Percentiles rank a stretch among this genome's conserved stretches.
phyloP scores from a whole-genome alignment of 2,888 invertebrate genomes.

The Phortica okadai region DNA sequence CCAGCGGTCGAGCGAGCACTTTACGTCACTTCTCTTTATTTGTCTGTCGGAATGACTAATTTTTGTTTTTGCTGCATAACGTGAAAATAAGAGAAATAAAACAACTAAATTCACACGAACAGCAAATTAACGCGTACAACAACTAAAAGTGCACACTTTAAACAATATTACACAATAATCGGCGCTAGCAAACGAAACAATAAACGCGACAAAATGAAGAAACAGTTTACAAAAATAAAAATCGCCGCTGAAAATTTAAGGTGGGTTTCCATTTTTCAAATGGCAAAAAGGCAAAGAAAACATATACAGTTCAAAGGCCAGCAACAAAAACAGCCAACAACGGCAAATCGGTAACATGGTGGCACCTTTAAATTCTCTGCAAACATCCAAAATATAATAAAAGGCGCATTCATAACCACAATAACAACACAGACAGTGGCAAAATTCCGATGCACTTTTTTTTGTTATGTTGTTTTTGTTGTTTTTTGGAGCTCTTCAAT shows the following conservation, averaged over 20 bases:
- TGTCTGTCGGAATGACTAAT: conserved; percentile 64
- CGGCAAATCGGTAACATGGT: conserved; percentile 26
- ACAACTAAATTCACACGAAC: conserved; percentile 36
- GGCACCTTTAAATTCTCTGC: conserved; percentile 26
- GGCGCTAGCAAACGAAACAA: conserved; percentile 37
- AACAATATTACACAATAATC: conserved; percentile 30
- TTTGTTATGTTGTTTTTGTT: neutral
- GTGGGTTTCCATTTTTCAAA: conserved; percentile 54
- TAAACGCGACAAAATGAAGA: conserved; percentile 71
- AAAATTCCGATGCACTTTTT: conserved; percentile 47
- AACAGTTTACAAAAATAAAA: conserved; percentile 76
- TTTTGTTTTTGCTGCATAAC: conserved; percentile 57
- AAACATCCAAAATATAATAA: neutral
- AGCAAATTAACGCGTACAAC: neutral
- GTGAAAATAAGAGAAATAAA: conserved; percentile 34
- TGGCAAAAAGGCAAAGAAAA: neutral
- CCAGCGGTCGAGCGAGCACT: neutral
- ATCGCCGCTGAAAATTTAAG: conserved; percentile 76
- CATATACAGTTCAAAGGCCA: conserved; percentile 57
- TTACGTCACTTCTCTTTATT: conserved; percentile 51
- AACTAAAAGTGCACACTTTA: conserved; percentile 25
- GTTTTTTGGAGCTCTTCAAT: conserved; percentile 10
- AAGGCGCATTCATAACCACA: conserved; percentile 32
- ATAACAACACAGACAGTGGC: conserved; percentile 42
- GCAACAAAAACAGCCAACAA: conserved; percentile 38